These are phyloP conservation scores for Galerucella pusilla DNA, from an alignment of 2,888 invertebrate genomes.

Conservation along the genomic window DNA sequence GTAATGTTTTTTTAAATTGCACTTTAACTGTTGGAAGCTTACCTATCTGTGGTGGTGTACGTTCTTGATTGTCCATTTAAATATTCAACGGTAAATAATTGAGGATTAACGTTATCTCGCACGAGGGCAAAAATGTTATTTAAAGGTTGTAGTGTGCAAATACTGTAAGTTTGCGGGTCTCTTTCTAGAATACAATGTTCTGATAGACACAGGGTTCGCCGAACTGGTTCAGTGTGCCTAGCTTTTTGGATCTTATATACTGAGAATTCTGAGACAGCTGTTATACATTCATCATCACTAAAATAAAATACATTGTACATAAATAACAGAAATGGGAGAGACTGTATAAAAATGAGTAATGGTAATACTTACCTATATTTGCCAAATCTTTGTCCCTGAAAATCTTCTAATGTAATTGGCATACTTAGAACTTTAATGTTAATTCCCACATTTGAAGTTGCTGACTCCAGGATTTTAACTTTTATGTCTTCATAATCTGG, in stretches of 20 bases:
- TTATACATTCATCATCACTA: slow-evolving; percentile 94
- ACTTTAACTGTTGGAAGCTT: slow-evolving; percentile 38
- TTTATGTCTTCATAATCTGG: slow-evolving; percentile 88
- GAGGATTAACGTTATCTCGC: slow-evolving; percentile 90
- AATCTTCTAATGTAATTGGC: slow-evolving; percentile 87
- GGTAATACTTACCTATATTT: slow-evolving; percentile 78
- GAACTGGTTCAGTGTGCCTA: slow-evolving; percentile 85
- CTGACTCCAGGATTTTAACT: slow-evolving; percentile 85
- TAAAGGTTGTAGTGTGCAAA: slow-evolving; percentile 86
- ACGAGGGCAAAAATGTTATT: slow-evolving; percentile 91
- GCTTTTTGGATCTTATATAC: slow-evolving; percentile 91
- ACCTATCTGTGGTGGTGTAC: slow-evolving; percentile 93
- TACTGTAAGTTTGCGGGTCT: slow-evolving; percentile 96
- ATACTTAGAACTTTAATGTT: slow-evolving; percentile 83
- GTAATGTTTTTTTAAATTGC: too few species aligned
- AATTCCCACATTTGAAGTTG: slow-evolving; percentile 82
- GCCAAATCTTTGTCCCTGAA: slow-evolving; percentile 89
- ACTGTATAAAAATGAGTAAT: not conserved
- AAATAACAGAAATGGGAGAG: not conserved
- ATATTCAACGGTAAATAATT: slow-evolving; percentile 94
- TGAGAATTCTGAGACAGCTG: slow-evolving; percentile 95
- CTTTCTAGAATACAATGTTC: slow-evolving; percentile 96
- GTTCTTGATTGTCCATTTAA: slow-evolving; percentile 88
- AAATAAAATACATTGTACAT: slow-evolving; percentile 11
- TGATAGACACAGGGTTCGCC: slow-evolving; percentile 91